Base-by-base conservation (phyloP, 2,797 vertebrate genomes). In the Enteromius treurensis region DNA sequence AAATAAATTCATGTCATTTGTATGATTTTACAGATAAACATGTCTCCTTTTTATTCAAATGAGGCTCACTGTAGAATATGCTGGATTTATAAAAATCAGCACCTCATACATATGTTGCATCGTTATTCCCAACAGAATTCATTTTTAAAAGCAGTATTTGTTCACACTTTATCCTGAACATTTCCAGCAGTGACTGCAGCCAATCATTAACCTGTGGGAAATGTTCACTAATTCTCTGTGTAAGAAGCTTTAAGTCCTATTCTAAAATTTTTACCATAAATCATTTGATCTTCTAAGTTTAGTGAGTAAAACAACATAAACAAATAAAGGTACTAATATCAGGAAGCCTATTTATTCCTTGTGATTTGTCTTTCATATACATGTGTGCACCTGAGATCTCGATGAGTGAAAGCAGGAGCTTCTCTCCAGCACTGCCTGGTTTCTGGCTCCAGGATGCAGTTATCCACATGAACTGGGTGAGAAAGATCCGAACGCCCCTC, bases 401-500 rank as follows among this genome's bases (percentile, higher is more conserved):
- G 94, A 92, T 98, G 96, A 73, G 95, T 93, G 15, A 98, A 98
- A 5, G 98, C 98, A 15, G 98, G 98, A 0, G 96, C 94, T 55
- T 99, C 98, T 87, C 85, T 96, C 97, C 97, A 99, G 89, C 98
- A 99, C 29, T 96, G 95, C 9, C 95, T 96, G 0, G 96, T 97
- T 40, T 98, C 97, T 0, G 98, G 96, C 90, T 99, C 98, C 88
- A 99, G 94, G 70, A 99, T 93, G 86, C 98, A 99, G 90, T 99
- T 99, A 92, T 99, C 98, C 70, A 97, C 97, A 0, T 99, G 98
- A 32, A 99, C 96, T 0, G 98, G 98, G 77, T 99, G 97, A 91
- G 98, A 99, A 76, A 98, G 93, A 87, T 99, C 98, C 91, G 96
- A 89, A 32, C 98, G 95, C 76, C 96, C 96, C 51, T 96, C 95